Evolutionary conservation across 2,888 invertebrate species (phyloP).

Genomic region (Brenthis daphne): DNA sequence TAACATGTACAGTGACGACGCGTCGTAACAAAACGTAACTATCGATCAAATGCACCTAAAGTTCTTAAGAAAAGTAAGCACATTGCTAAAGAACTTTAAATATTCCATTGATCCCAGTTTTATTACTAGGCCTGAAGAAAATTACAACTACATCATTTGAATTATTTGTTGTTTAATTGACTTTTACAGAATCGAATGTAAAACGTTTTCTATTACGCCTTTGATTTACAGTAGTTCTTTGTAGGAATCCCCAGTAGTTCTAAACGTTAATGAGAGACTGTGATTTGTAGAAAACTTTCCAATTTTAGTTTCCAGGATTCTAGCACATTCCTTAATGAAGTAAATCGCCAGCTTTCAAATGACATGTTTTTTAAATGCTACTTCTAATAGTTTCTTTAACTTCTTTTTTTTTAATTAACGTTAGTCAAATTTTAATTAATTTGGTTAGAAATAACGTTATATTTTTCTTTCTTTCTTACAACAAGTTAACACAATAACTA

Average conservation of each 20-base stretch:
- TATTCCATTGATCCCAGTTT: not conserved
- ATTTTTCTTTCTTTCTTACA: no score
- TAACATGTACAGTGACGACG: no score
- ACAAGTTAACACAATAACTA: no score
- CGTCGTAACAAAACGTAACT: not conserved
- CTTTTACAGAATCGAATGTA: not conserved
- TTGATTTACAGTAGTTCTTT: constrained; percentile 9
- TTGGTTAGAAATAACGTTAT: no score
- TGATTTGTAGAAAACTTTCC: not conserved
- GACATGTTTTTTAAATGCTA: not conserved
- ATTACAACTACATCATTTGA: not conserved
- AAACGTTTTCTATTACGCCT: constrained; percentile 8
- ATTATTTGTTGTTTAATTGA: constrained; percentile 6
- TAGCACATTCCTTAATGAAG: not conserved
- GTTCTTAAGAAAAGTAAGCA: not conserved
- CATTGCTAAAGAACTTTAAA: not conserved
- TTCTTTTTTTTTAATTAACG: no score
- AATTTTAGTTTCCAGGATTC: not conserved
- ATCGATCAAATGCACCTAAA: not conserved
- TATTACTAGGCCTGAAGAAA: not conserved
- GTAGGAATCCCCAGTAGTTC: not conserved
- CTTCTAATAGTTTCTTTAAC: not conserved
- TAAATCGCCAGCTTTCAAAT: not conserved
- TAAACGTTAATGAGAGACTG: not conserved
- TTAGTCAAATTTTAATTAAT: no score